phyloP scores from a whole-genome alignment of 2,113 vertebrate genomes.

The Myotis davidii region DNA sequence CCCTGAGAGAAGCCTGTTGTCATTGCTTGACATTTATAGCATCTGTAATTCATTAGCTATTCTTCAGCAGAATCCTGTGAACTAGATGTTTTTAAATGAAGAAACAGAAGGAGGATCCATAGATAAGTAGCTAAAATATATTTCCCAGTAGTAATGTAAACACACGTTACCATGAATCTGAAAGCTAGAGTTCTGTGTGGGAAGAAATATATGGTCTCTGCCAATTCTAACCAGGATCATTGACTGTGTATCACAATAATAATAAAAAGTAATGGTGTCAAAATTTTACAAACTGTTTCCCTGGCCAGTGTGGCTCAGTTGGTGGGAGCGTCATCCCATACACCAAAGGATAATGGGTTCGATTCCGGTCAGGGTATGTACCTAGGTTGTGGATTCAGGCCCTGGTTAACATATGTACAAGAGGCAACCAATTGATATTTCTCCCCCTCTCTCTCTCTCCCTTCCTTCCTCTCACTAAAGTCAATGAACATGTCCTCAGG shows the following conservation, averaged over 20 bases:
- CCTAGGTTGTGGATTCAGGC: too few species aligned
- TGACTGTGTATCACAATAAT: background rate
- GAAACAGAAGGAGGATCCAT: conserved; percentile 31
- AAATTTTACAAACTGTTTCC: background rate
- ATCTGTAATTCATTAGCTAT: conserved; percentile 46
- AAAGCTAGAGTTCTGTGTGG: background rate
- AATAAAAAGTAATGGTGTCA: background rate
- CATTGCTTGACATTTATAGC: background rate
- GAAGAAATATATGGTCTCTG: background rate
- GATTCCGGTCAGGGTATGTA: too few species aligned
- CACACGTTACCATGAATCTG: background rate
- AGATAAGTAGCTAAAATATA: background rate
- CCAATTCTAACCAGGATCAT: background rate
- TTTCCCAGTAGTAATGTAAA: conserved; percentile 15
- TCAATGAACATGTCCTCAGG: too few species aligned
- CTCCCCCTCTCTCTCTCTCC: too few species aligned
- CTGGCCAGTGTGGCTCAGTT: too few species aligned
- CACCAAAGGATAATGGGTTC: too few species aligned
- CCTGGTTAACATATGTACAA: too few species aligned
- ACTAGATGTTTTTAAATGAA: conserved; percentile 20
- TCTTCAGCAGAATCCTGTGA: background rate
- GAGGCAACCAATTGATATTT: too few species aligned
- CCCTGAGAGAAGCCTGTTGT: background rate
- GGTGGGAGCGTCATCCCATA: too few species aligned
- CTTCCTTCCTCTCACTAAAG: too few species aligned